These are phyloP conservation scores for Athene noctua DNA, from an alignment of 2,113 vertebrate species.

Conservation along the genomic window DNA sequence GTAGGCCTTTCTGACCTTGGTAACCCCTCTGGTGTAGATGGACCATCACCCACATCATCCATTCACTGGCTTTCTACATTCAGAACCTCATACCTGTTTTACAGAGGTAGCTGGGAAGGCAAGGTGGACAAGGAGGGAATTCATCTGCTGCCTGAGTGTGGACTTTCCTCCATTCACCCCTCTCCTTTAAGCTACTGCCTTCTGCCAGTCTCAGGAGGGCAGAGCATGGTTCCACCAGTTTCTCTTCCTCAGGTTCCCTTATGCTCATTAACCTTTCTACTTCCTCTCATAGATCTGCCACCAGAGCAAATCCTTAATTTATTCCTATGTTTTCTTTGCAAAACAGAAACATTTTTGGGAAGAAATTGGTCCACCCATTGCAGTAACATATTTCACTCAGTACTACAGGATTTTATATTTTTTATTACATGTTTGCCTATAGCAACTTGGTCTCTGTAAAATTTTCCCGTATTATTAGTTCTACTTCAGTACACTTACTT, in stretches of 20 bases:
- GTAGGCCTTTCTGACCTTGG: neutral
- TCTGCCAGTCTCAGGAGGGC: neutral
- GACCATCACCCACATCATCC: neutral
- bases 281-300: neutral
- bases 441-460: neutral
- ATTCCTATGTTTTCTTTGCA: neutral
- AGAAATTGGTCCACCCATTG: neutral
- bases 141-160: neutral
- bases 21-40: neutral
- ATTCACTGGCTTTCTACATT: neutral
- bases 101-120: neutral
- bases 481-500: neutral
- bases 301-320: neutral
- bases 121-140: too few relatives aligned
- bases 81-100: neutral
- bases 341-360: neutral
- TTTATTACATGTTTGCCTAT: neutral
- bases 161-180: neutral
- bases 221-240: neutral
- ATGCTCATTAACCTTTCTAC: neutral
- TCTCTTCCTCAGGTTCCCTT: neutral
- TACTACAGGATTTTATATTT: neutral
- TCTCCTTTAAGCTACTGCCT: neutral
- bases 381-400: neutral
- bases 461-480: neutral